These are phyloP conservation scores for Torymus texanus DNA, from an alignment of 2,888 invertebrate species.

Conservation along the genomic window DNA sequence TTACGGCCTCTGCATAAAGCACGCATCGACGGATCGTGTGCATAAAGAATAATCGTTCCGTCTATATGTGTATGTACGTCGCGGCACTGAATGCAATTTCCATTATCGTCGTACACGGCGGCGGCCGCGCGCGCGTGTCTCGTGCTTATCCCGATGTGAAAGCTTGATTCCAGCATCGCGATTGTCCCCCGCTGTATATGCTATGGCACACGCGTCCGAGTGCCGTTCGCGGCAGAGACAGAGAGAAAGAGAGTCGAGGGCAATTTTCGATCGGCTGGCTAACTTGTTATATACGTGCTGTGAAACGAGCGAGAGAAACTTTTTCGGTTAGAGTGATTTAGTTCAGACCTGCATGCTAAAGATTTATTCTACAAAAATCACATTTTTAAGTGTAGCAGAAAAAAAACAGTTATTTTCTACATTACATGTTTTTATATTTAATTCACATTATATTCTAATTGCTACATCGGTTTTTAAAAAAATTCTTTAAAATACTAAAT, in stretches of 20 bases:
- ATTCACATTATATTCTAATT: no score
- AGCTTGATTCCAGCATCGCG: constrained; percentile 34
- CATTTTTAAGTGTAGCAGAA: no score
- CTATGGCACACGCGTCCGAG: background rate
- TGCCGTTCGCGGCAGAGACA: constrained; percentile 4
- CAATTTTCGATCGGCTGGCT: background rate
- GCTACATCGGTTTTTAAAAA: no score
- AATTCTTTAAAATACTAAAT: no score
- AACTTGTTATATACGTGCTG: no score
- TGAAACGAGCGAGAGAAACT: no score
- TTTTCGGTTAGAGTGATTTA: no score
- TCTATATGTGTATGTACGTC: constrained; percentile 46
- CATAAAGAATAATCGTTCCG: constrained; percentile 53
- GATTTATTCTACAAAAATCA: no score
- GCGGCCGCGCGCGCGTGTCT: constrained; percentile 54
- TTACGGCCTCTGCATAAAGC: constrained; percentile 55
- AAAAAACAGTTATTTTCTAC: no score
- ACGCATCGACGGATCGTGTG: constrained; percentile 16
- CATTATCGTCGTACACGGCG: constrained; percentile 66
- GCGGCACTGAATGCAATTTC: constrained; percentile 59
- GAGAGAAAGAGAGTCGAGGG: background rate
- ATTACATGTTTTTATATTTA: no score
- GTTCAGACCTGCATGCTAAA: no score
- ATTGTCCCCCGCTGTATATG: constrained; percentile 27
- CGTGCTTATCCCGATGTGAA: constrained; percentile 46